Conservation (phyloP, 1,140 invertebrate genomes). For the Copidosoma floridanum region DNA sequence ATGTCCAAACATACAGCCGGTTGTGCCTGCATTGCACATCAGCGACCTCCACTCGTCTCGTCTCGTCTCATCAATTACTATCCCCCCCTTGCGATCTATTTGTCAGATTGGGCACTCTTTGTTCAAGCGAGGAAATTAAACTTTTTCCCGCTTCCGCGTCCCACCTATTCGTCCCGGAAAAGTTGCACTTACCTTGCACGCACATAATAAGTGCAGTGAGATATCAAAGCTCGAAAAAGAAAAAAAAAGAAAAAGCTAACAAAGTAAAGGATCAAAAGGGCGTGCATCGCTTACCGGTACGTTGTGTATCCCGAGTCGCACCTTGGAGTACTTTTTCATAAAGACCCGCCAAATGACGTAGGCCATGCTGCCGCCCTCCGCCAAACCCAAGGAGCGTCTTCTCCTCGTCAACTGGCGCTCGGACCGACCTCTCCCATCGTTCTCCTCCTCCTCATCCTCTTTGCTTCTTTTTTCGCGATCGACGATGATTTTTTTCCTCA, state of each 20-base stretch:
- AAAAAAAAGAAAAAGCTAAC: neutral
- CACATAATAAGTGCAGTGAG: neutral
- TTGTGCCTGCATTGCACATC: too few relatives aligned
- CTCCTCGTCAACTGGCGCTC: too few relatives aligned
- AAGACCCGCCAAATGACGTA: conserved; percentile 57
- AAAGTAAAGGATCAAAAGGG: neutral
- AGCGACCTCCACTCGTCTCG: too few relatives aligned
- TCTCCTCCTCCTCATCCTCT: neutral
- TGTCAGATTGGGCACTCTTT: too few relatives aligned
- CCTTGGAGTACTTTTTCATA: conserved; percentile 57
- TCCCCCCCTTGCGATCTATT: too few relatives aligned
- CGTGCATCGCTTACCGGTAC: conserved; percentile 46
- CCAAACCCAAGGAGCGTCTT: too few relatives aligned
- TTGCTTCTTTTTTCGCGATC: neutral
- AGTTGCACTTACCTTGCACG: conserved; percentile 2
- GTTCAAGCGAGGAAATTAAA: too few relatives aligned
- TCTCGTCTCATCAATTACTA: too few relatives aligned
- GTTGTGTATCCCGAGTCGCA: conserved; percentile 53
- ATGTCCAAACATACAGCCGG: too few relatives aligned
- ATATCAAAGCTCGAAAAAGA: neutral
- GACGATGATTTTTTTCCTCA: neutral
- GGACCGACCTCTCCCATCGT: neutral
- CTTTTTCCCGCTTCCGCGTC: too few relatives aligned
- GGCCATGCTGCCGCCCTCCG: conserved; percentile 48
- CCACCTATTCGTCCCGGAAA: too few relatives aligned